These are phyloP conservation scores for Tillus elongatus DNA, from an alignment of 2,888 invertebrate species.

Conservation along the genomic window DNA sequence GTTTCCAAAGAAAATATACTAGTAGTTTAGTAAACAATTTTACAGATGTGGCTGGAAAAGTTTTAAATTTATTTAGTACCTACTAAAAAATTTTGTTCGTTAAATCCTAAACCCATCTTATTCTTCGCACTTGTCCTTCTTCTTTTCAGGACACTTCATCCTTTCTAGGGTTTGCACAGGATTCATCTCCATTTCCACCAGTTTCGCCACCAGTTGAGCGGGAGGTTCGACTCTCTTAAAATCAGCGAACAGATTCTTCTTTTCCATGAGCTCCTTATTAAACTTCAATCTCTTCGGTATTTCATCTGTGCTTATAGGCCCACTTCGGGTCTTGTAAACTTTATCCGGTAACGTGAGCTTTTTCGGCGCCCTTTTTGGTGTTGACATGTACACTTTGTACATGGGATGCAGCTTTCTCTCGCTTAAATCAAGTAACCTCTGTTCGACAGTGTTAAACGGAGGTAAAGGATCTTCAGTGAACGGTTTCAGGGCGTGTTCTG, in stretches of 20 bases:
- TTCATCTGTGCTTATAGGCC: conserved; percentile 27
- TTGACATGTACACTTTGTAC: conserved; percentile 28
- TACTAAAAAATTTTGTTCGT: too few relatives aligned
- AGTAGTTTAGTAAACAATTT: too few relatives aligned
- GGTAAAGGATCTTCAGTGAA: conserved; percentile 31
- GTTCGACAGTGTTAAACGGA: conserved; percentile 29
- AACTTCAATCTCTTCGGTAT: conserved; percentile 30
- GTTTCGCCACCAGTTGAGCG: conserved; percentile 26
- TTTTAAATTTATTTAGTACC: too few relatives aligned
- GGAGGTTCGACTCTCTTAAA: conserved; percentile 34
- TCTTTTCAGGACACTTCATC: too few relatives aligned
- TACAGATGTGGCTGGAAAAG: too few relatives aligned
- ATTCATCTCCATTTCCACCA: conserved; percentile 30
- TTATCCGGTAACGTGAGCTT: not conserved
- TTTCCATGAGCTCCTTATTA: conserved; percentile 30
- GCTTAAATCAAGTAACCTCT: conserved; percentile 30
- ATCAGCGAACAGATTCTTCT: conserved; percentile 33
- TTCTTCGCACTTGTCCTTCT: too few relatives aligned
- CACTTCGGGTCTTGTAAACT: conserved; percentile 27
- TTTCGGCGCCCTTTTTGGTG: conserved; percentile 17
- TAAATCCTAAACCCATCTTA: too few relatives aligned
- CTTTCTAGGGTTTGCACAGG: too few relatives aligned
- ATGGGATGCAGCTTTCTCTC: conserved; percentile 32
- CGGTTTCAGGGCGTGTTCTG: conserved; percentile 29
- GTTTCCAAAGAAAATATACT: too few relatives aligned